Percentiles rank a stretch among this genome's conserved stretches.
Evolutionary conservation across 2,113 vertebrate species (phyloP).

Genomic region (Sinosuthora webbiana): DNA sequence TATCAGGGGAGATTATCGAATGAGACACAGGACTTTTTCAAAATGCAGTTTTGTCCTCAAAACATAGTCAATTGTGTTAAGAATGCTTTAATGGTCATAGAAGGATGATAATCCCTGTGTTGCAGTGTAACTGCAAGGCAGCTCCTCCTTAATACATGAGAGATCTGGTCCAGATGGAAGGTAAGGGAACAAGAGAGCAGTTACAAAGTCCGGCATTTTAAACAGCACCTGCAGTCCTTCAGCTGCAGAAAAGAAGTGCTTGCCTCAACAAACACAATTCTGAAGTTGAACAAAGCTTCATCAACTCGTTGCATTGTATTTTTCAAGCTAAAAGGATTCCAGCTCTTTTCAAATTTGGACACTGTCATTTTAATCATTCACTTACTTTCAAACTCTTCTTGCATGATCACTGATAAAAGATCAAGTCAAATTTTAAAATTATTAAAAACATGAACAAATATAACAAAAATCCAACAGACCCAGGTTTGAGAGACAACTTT

Average conservation of each 20-base stretch:
- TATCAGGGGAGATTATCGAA: background rate
- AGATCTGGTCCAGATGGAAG: background rate
- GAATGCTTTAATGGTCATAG: background rate
- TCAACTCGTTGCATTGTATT: background rate
- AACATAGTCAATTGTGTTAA: background rate
- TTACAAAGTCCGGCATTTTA: background rate
- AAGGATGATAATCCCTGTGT: background rate
- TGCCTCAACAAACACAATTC: background rate
- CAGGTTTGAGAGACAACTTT: background rate
- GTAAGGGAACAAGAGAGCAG: background rate
- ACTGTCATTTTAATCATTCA: background rate
- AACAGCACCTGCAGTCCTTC: background rate
- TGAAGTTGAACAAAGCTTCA: background rate
- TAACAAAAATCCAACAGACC: background rate
- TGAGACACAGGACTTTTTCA: background rate
- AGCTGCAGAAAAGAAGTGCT: background rate
- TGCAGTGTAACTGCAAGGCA: background rate
- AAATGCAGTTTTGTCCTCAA: background rate
- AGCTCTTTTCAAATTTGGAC: background rate
- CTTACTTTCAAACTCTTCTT: background rate
- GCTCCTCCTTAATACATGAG: background rate
- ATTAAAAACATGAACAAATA: background rate
- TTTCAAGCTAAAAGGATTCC: background rate
- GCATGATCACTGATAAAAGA: background rate
- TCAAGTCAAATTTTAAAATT: background rate